Evolutionary conservation across 2,888 invertebrate genomes (phyloP), one percentile per base, ranked within the genome.

Genomic region (Synergus japonicus): DNA sequence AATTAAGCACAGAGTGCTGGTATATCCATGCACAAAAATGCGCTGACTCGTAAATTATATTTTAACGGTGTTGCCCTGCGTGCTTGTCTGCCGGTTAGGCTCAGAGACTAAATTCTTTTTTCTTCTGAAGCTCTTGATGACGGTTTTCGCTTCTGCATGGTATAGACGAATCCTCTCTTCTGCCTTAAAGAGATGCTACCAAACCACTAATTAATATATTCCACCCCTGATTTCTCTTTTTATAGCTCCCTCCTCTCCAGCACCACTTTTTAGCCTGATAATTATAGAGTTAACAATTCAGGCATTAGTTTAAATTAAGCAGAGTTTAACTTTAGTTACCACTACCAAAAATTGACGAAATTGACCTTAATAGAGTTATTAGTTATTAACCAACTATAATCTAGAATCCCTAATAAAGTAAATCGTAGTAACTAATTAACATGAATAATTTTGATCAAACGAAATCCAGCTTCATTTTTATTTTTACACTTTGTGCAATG

Each of bases 141-240:
- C 37, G 37, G 73, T 41, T 54, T 73, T 73, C 37, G 73, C 37
- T 73, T 73, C 49, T 54, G 73, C 73, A 73, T 73, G 54, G 54
- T 41, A 54, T 73, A 37, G 49, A 69, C 29, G 73, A 73, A 73
- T 73, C 73, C 37, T 73, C 54, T 73, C 58, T 73, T 54, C 73
- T 73, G n/a, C 49, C 54, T 54, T 18, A 54, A 73, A 73, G 54
- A 73, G 37, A 29, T 29, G 73, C 73, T 73, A 37, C 54, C 73
- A 73, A 73, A 73, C 73, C 29, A 73, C 73, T 73, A 73, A 73
- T 73, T 73, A 73, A 73, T 73, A 73, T 73, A 73, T 73, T 73
- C 73, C 54, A 54, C 54, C n/a, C 37, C 73, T 54, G 73, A 37
- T 73, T 37, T 73, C 54, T 73, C 73, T 54, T 73, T 73, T 73